Conservation (phyloP, 2,888 invertebrate species). For the Eugnorisma glareosa region DNA sequence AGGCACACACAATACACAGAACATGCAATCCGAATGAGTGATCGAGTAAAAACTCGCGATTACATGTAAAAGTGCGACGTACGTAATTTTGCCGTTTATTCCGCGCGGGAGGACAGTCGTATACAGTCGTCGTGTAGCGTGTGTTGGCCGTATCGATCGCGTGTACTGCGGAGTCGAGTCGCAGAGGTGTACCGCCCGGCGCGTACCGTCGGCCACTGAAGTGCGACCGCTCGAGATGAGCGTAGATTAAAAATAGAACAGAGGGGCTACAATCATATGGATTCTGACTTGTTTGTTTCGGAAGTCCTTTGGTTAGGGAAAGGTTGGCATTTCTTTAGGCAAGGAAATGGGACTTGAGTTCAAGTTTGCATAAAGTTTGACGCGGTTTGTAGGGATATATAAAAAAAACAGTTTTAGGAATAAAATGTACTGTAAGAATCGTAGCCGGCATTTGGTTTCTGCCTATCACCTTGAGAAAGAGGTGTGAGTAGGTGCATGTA, state of each 20-base stretch:
- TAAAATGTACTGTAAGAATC: not conserved
- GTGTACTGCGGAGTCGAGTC: slow-evolving; percentile 56
- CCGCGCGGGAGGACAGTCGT: slow-evolving; percentile 58
- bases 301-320: slow-evolving; percentile 32
- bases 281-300: slow-evolving; percentile 49
- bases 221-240: slow-evolving; percentile 67
- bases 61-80: slow-evolving; percentile 64
- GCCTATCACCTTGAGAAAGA: not conserved
- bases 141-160: slow-evolving; percentile 65
- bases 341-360: slow-evolving; percentile 13
- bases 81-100: slow-evolving; percentile 77
- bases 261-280: slow-evolving; percentile 54
- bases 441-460: not conserved
- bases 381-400: not conserved
- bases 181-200: slow-evolving; percentile 78
- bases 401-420: not conserved
- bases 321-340: not conserved
- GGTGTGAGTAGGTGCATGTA: not conserved
- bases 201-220: slow-evolving; percentile 84
- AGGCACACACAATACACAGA: slow-evolving; percentile 52
- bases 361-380: slow-evolving; percentile 7
- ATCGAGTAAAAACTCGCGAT: slow-evolving; percentile 56
- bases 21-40: slow-evolving; percentile 60
- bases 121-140: slow-evolving; percentile 68
- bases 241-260: slow-evolving; percentile 69